Evolutionary conservation across 2,113 vertebrate species (phyloP).

Genomic region (Siphamia tubifer): DNA sequence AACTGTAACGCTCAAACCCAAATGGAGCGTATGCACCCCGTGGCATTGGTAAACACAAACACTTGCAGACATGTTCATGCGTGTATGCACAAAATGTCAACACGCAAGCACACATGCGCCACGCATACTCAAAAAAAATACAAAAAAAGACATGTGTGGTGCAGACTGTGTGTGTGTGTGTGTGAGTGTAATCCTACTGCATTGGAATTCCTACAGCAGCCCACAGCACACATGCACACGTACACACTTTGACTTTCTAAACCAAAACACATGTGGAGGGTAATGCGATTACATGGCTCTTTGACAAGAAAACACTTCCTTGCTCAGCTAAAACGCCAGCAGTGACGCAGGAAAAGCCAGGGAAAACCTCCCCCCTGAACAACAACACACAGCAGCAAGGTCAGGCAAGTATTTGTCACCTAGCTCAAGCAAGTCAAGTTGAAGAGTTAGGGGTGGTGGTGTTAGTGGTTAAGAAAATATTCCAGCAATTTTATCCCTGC

Average conservation of each 20-base stretch:
- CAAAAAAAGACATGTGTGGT: neutral
- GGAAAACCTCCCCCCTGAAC: conserved; percentile 15
- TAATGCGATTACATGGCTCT: conserved; percentile 68
- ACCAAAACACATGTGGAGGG: conserved; percentile 60
- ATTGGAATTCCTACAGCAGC: conserved; percentile 14
- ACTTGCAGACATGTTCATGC: conserved; percentile 40
- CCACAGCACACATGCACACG: neutral
- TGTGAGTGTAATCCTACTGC: conserved; percentile 6
- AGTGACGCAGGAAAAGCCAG: conserved; percentile 33
- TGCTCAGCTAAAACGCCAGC: conserved; percentile 45
- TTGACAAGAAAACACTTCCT: conserved; percentile 62
- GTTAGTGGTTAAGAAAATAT: conserved; percentile 50
- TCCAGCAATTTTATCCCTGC: conserved; percentile 47
- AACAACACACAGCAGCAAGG: conserved; percentile 43
- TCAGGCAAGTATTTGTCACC: conserved; percentile 55
- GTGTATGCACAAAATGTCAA: conserved; percentile 21
- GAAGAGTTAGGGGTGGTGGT: neutral
- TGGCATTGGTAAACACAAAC: conserved; percentile 45
- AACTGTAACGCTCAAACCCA: conserved; percentile 53
- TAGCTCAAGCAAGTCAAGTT: conserved; percentile 48
- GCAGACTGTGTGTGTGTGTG: neutral
- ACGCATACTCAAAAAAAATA: neutral
- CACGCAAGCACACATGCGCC: neutral
- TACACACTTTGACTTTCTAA: conserved; percentile 32
- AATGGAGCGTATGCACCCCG: conserved; percentile 33